Conservation (phyloP, 2,888 invertebrate genomes). For the Temnothorax rugatulus region DNA sequence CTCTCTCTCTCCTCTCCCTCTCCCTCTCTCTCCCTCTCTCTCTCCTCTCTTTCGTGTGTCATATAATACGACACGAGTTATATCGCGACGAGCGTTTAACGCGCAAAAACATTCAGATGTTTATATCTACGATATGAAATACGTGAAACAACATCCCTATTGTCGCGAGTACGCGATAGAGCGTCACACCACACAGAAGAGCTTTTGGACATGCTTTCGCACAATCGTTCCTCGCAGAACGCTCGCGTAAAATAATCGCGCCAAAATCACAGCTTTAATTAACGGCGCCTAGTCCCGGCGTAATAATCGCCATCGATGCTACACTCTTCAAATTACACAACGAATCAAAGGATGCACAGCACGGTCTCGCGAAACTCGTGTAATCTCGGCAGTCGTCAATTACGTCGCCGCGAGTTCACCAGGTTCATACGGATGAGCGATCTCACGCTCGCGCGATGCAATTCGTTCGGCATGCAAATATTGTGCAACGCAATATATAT, state of each 20-base stretch:
- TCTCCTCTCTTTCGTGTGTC: not conserved
- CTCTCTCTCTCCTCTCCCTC: not conserved
- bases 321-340: constrained; percentile 35
- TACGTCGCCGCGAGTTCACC: constrained; percentile 7
- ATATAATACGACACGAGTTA: too few relatives aligned
- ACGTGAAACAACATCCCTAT: not conserved
- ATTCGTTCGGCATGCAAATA: not conserved
- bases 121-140: not conserved
- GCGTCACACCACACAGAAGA: not conserved
- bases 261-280: constrained; percentile 39
- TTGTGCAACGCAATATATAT: not conserved
- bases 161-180: not conserved
- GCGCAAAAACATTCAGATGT: not conserved
- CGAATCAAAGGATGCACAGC: constrained; percentile 24
- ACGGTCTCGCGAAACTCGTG: not conserved
- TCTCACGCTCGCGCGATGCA: not conserved
- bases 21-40: not conserved
- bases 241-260: constrained; percentile 10
- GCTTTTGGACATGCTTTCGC: not conserved
- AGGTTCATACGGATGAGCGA: not conserved
- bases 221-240: not conserved
- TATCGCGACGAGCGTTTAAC: not conserved
- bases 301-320: constrained; percentile 19
- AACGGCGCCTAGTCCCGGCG: constrained; percentile 7
- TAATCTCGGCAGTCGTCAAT: constrained; percentile 29